Evolutionary conservation across 2,888 invertebrate species (phyloP), one percentile per base, ranked within the genome.

Genomic region (Geotrupes spiniger): DNA sequence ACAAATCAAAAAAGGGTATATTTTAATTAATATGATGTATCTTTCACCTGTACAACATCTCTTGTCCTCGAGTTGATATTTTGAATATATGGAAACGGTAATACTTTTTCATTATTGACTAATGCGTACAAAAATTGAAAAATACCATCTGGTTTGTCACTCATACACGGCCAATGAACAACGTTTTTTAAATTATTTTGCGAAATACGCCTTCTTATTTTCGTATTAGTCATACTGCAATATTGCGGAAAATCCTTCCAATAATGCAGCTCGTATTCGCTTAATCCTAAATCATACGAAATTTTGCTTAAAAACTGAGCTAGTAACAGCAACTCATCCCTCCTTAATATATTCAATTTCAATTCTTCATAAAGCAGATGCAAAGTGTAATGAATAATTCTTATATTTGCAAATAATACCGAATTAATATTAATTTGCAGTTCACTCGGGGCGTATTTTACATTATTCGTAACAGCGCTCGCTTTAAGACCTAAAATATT

Each of bases 361-460:
- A 92, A 76, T 65, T 95, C 94, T 77, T 96, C 95, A 63, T 95
- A 95, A 0, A 94, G 78, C 21, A 96, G 75, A 74, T 96, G 96
- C 26, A 96, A 76, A 0, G 88, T 80, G 66, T 84, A 91, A 46
- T 93, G 78, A 21, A 94, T 78, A 42, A 87, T 78, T 4, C 88
- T 79, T 8, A 89, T 80, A 60, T 86, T 83, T 0, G 83, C 79
- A 61, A 89, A 92, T 1, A 94, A 73, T 1, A 83, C 68, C 0
- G 88, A 81, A 51, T 80, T 82, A 0, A 78, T 70, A 60, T 86
- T 84, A 48, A 87, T 79, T 59, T 76, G 76, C 0, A 72, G 67
- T 0, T 67, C 58, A 50, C 28, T n/a, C n/a, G n/a, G n/a, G n/a
- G n/a, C n/a, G n/a, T n/a, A n/a, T n/a, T n/a, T n/a, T n/a, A n/a